Base-by-base conservation (phyloP, 2,888 invertebrate genomes). In the Psococerastis gibbosa region DNA sequence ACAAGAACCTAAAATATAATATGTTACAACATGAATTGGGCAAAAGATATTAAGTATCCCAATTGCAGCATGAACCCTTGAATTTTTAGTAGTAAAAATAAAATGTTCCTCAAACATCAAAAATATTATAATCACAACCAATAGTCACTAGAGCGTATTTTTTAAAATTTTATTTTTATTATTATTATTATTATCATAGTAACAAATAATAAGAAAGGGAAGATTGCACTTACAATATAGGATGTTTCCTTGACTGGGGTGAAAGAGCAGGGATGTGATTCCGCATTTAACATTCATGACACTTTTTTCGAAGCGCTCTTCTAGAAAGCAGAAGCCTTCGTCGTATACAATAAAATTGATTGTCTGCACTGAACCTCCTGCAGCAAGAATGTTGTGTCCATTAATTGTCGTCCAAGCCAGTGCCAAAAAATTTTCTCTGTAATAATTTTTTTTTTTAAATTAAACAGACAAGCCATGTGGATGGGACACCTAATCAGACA, bases 391-490 rank as follows among this genome's bases (percentile, higher is more conserved):
- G 41, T 52, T 54, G 18, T 46, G 48, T 32, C 33, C 41, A 1
- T 48, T 32, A 49, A 63, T 32, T 2, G 59, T 59, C 5, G 62
- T 60, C 66, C 66, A 66, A 0, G 62, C 60, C 23, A 66, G 48
- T 2, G 61, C 53, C 48, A 60, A 66, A 43, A 66, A 61, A 44
- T 58, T 52, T 51, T 62, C 57, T 47, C 54, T 55, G 43, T 16
- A 48, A 49, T 31, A 35, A 47, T 6, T 27, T n/a, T n/a, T n/a
- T n/a, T n/a, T n/a, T n/a, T n/a, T n/a, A n/a, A n/a, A n/a, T n/a
- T n/a, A n/a, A n/a, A n/a, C n/a, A n/a, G n/a, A n/a, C n/a, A n/a
- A n/a, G n/a, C n/a, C n/a, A n/a, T n/a, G n/a, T n/a, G n/a, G n/a
- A n/a, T n/a, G n/a, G n/a, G n/a, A n/a, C n/a, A n/a, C n/a, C n/a